phyloP scores from a whole-genome alignment of 2,888 invertebrate genomes.

The Lepidocyrtinus sp. region DNA sequence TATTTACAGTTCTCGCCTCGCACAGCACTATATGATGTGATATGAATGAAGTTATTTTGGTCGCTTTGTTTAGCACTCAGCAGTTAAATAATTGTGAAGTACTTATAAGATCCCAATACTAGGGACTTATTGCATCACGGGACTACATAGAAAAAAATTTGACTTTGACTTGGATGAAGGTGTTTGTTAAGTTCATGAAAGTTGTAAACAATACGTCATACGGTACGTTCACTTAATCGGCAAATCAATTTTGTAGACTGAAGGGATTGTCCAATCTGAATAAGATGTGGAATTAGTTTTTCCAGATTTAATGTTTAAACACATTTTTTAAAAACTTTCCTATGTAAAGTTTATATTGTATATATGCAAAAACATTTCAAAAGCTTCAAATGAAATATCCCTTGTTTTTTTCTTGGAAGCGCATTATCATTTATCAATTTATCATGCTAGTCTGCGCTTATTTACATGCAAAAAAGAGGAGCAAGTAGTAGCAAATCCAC shows the following conservation, averaged over 20 bases:
- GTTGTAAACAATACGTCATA: conserved; percentile 35
- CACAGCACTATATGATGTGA: too few species aligned
- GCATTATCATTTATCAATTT: too few species aligned
- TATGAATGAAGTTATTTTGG: too few species aligned
- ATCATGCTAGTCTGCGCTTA: too few species aligned
- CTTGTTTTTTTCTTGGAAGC: too few species aligned
- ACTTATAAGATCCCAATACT: too few species aligned
- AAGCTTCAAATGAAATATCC: too few species aligned
- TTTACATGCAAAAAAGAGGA: too few species aligned
- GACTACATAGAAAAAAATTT: not conserved
- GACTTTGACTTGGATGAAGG: not conserved
- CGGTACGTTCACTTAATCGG: conserved; percentile 21
- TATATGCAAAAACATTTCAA: not conserved
- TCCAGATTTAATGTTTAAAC: not conserved
- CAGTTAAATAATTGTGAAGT: too few species aligned
- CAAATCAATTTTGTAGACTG: not conserved
- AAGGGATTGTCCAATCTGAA: not conserved
- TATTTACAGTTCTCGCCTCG: too few species aligned
- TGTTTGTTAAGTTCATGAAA: not conserved
- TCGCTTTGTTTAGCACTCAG: too few species aligned
- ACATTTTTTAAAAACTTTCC: not conserved
- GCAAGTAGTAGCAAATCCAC: too few species aligned
- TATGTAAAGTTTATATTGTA: not conserved
- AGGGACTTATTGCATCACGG: not conserved
- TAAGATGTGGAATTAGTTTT: not conserved